Conservation (phyloP, 2,888 invertebrate species). For the Lochmaea crataegi region DNA sequence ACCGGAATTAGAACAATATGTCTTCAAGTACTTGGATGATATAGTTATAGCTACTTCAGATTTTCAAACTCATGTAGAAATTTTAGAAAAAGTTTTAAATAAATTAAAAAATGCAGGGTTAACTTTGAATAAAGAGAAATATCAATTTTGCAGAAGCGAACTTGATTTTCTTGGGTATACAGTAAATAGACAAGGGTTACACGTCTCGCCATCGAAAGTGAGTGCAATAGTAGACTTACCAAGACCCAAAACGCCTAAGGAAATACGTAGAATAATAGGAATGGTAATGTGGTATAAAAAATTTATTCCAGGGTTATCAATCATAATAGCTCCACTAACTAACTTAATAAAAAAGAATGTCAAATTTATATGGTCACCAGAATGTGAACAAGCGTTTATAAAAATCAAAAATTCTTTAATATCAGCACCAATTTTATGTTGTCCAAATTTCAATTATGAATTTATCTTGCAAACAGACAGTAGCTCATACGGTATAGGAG, state of each 20-base stretch:
- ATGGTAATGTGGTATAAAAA: background rate
- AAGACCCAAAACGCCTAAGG: background rate
- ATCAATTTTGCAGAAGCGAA: background rate
- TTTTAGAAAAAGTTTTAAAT: background rate
- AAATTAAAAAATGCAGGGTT: background rate
- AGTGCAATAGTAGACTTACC: background rate
- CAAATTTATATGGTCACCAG: background rate
- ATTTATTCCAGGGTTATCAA: background rate
- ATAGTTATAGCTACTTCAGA: too few relatives aligned
- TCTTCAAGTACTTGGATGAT: background rate
- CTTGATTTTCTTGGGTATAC: background rate
- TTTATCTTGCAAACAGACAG: background rate
- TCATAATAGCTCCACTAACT: background rate
- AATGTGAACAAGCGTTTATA: background rate
- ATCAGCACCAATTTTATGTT: background rate
- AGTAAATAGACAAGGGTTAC: background rate
- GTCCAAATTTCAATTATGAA: background rate
- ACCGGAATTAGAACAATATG: background rate
- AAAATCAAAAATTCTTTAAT: background rate
- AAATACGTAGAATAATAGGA: background rate
- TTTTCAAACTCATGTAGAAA: background rate
- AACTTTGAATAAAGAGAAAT: too few relatives aligned
- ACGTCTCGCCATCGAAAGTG: background rate
- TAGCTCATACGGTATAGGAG: background rate
- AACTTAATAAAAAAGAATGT: background rate